Percentiles rank a stretch among this genome's conserved stretches.
Evolutionary conservation across 2,797 vertebrate genomes (phyloP).

Genomic region (Dallia pectoralis): DNA sequence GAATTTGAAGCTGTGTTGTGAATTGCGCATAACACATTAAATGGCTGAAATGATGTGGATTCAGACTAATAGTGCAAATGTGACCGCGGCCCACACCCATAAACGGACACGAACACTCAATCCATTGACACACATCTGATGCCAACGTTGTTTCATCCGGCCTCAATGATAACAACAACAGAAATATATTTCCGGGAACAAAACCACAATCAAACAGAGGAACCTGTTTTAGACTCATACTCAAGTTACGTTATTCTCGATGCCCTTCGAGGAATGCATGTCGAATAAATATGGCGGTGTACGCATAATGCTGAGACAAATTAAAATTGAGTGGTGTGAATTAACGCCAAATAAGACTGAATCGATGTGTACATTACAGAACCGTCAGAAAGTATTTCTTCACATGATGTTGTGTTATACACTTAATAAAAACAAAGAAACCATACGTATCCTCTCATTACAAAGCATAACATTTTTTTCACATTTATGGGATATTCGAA

Average conservation of each 20-base stretch:
- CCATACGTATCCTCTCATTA: slow-evolving; percentile 1
- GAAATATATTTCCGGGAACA: background rate
- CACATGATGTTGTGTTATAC: too few relatives aligned
- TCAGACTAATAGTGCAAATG: slow-evolving; percentile 36
- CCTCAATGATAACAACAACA: background rate
- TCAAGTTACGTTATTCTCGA: too few relatives aligned
- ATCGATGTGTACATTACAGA: too few relatives aligned
- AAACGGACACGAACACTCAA: background rate
- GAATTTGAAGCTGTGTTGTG: too few relatives aligned
- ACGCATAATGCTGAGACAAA: too few relatives aligned
- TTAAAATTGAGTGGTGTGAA: too few relatives aligned
- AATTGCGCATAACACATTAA: slow-evolving; percentile 34
- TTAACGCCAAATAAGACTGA: too few relatives aligned
- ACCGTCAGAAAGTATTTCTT: too few relatives aligned
- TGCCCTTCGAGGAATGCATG: too few relatives aligned
- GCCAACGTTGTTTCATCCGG: background rate
- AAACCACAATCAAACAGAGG: background rate
- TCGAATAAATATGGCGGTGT: too few relatives aligned
- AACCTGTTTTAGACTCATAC: too few relatives aligned
- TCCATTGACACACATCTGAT: background rate
- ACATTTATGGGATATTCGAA: background rate
- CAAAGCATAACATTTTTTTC: background rate
- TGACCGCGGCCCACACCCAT: background rate
- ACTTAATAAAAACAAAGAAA: background rate
- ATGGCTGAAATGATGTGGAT: slow-evolving; percentile 33